Evolutionary conservation across 2,113 vertebrate species (phyloP).

Genomic region (Alethe castanea): DNA sequence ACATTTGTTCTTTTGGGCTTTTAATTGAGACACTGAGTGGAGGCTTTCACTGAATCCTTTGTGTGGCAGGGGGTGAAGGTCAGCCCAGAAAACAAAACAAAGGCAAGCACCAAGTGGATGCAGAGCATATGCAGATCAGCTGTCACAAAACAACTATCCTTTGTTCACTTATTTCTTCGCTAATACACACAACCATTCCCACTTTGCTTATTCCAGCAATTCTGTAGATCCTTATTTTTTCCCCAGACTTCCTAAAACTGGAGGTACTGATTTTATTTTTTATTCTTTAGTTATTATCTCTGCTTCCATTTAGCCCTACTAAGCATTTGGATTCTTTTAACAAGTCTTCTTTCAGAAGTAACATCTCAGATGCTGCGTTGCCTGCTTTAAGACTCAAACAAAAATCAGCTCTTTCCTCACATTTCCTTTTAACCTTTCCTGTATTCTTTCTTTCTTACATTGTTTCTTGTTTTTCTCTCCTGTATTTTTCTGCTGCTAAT

Average conservation of each 20-base stretch:
- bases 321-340: slow-evolving; percentile 16
- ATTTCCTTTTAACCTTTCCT: neutral
- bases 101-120: neutral
- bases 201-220: neutral
- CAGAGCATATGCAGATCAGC: neutral
- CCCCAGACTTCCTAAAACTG: neutral
- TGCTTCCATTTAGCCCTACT: neutral
- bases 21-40: neutral
- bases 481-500: neutral
- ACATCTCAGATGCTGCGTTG: neutral
- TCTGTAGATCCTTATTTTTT: neutral
- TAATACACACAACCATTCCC: neutral
- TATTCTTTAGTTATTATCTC: slow-evolving; percentile 2
- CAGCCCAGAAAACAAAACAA: slow-evolving; percentile 20
- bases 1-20: neutral
- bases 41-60: slow-evolving; percentile 1
- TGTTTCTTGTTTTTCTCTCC: neutral
- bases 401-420: neutral
- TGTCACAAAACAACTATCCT: neutral
- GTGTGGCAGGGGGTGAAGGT: neutral
- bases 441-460: neutral
- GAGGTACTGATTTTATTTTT: slow-evolving; percentile 12
- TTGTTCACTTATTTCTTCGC: neutral
- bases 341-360: neutral
- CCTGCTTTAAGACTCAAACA: neutral